Conservation (phyloP, 2,888 invertebrate genomes). For the Punctoribates punctum region DNA sequence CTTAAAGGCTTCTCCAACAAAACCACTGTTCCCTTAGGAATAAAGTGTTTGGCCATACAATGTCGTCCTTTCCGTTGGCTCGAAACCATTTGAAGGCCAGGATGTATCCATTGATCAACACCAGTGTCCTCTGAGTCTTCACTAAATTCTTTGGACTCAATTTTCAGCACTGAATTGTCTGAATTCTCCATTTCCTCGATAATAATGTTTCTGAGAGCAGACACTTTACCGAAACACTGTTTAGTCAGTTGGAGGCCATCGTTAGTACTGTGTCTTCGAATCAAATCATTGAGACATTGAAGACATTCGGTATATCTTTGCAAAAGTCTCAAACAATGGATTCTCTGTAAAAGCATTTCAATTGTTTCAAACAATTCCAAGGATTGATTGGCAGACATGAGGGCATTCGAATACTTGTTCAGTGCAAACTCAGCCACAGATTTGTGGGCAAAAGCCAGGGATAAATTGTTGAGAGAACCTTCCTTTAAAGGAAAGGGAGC, state of each 20-base stretch:
- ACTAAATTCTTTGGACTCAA: neutral
- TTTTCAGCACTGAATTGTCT: neutral
- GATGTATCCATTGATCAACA: neutral
- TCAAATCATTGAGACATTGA: neutral
- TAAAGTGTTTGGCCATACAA: neutral
- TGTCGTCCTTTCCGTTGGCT: constrained; percentile 13
- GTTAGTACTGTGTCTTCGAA: neutral
- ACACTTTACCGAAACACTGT: neutral
- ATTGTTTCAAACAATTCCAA: neutral
- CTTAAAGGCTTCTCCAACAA: constrained; percentile 16
- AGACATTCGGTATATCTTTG: neutral
- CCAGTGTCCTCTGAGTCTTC: neutral
- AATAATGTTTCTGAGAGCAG: too few relatives aligned
- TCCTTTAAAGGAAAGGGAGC: neutral
- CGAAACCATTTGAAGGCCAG: neutral
- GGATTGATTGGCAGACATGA: neutral
- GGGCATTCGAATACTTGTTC: neutral
- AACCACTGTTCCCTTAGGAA: neutral
- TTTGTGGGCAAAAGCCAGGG: neutral
- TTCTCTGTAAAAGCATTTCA: neutral
- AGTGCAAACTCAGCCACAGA: neutral
- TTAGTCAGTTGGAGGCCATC: neutral
- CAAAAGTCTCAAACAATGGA: constrained; percentile 13
- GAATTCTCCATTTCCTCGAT: too few relatives aligned
- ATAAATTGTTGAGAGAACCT: neutral